Evolutionary conservation across 2,797 vertebrate species (phyloP).

Genomic region (Otus scops): DNA sequence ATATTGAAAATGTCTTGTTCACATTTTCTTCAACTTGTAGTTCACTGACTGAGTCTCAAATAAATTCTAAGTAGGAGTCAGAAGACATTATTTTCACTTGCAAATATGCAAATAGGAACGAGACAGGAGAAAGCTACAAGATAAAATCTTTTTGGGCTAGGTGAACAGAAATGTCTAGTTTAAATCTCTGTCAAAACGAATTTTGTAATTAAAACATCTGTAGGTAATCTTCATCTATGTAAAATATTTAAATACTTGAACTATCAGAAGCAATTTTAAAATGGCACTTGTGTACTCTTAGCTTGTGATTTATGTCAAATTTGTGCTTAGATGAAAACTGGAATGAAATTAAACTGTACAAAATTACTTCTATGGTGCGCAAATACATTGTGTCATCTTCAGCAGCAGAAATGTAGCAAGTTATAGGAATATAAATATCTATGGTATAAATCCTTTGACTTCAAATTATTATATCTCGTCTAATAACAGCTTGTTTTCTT

Average conservation of each 20-base stretch:
- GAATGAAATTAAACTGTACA: neutral
- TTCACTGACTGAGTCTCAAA: constrained; percentile 25
- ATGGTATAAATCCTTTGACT: neutral
- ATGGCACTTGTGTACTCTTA: neutral
- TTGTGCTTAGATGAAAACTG: neutral
- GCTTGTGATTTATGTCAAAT: neutral
- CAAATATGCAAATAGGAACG: constrained; percentile 15
- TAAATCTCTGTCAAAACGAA: neutral
- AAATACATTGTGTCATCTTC: neutral
- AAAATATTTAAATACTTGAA: neutral
- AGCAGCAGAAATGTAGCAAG: neutral
- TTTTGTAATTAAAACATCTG: constrained; percentile 15
- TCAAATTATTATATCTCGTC: neutral
- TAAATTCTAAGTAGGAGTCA: constrained; percentile 23
- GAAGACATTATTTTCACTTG: constrained; percentile 38
- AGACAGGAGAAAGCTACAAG: neutral
- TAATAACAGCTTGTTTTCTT: neutral
- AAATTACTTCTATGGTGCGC: neutral
- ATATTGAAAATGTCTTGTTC: constrained; percentile 14
- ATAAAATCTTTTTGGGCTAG: neutral
- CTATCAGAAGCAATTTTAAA: neutral
- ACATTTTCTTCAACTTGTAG: constrained; percentile 14
- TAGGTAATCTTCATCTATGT: neutral
- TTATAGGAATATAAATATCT: neutral
- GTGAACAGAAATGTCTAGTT: constrained; percentile 1